Evolutionary conservation across 2,113 vertebrate genomes (phyloP), one percentile per base, ranked within the genome.

Genomic region (Pseudorectes ferrugineus): DNA sequence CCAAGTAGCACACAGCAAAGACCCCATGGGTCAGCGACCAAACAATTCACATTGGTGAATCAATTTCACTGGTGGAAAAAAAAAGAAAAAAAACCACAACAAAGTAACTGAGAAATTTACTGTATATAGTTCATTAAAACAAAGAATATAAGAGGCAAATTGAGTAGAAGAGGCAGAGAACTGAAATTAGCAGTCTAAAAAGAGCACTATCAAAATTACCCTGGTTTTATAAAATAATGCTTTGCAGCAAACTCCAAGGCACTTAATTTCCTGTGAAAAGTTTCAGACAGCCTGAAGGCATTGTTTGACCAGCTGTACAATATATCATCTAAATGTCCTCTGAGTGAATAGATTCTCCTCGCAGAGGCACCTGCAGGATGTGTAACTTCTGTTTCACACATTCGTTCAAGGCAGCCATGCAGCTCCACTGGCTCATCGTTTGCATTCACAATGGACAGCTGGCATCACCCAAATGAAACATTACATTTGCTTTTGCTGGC

Each of bases 251-350:
- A 97, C 62, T 97, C 92, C 84, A 73, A 95, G 95, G 88, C 73
- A 77, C 84, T 97, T 87, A 33, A 70, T 84, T 97, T 97, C 85
- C 85, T 67, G 88, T 71, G 93, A 84, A 97, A 96, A 96, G 74
- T 95, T 96, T 84, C 70, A 95, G 95, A 92, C 45, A 92, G 96
- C 96, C 96, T 93, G 33, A 59, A 96, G 95, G 92, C 96, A 96
- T 97, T 98, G 86, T 97, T 92, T 96, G 92, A 89, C 94, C 97
- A 98, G 97, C 97, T 98, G 97, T 91, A 96, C 70, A 86, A 79
- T 80, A 29, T 74, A 84, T 93, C 91, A 93, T 57, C 65, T 96
- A 67, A 96, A 91, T 52, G 76, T 96, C 90, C 91, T 96, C 87
- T 29, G 88, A 96, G 88, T 75, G 59, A 96, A 97, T 91, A 94